Evolutionary conservation across 2,797 vertebrate species (phyloP), one percentile per base, ranked within the genome.

Genomic region (Arnoldichthys spilopterus): DNA sequence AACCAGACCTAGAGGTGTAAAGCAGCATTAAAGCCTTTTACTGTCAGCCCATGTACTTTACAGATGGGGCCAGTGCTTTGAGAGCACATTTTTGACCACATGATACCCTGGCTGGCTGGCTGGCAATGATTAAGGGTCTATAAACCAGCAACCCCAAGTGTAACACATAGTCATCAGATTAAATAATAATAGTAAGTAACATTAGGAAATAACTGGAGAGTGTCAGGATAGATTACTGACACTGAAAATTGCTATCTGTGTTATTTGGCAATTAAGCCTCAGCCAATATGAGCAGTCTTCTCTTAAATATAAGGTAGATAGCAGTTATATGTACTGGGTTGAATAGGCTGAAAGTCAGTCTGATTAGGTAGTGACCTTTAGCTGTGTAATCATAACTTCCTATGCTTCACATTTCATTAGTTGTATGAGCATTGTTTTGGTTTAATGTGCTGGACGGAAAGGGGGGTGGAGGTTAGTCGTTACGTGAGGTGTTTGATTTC

Each of bases 51-150:
- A 45, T 8, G 34, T n/a, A 24, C 40, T 61, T 56, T 59, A 58
- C 37, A 73, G 34, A 59, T 43, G 22, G 26, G 26, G 43, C 26
- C 16, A 47, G 16, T 66, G 69, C 71, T 61, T 28, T 73, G 37
- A 66, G 56, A 24, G 58, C 51, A 61, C 62, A 68, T 74, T 68
- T 77, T 64, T 32, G 24, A 78, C 28, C 24, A 40, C 37, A 61
- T 61, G 47, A 72, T 54, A 78, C 68, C 37, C 49, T 66, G 47
- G 47, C 72, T 47, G 56, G 4, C 43, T 45, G 43, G 37, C 37
- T 43, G 54, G 56, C 70, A 58, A 40, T 40, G 53, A 43, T 72
- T 59, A 54, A 20, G 12, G 6, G 15, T 28, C 30, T 9, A 24
- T 47, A 30, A 40, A 61, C 43, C 12, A 47, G 64, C 20, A 66